phyloP scores from a whole-genome alignment of 1,140 invertebrate genomes.

The Pantala flavescens region DNA sequence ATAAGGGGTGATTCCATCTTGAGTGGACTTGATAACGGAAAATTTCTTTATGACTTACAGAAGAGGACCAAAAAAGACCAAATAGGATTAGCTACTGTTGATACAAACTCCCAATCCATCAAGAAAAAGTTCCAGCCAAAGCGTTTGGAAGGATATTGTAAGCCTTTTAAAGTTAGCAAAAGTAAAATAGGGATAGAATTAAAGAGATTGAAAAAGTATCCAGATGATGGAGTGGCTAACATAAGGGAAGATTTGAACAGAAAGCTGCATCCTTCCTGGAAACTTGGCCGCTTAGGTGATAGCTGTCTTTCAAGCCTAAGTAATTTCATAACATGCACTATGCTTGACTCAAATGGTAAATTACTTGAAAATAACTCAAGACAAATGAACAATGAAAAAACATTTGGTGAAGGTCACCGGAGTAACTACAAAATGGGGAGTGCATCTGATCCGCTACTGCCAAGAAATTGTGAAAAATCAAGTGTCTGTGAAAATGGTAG shows the following conservation, averaged over 20 bases:
- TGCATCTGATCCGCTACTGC: no score
- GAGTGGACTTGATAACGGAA: no score
- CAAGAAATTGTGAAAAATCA: no score
- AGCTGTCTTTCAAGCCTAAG: background rate
- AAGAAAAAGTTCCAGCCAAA: background rate
- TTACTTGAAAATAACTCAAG: no score
- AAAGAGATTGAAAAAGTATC: background rate
- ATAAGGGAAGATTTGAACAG: background rate
- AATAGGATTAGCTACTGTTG: background rate
- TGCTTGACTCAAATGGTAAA: no score
- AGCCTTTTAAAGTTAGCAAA: background rate
- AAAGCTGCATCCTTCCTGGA: background rate
- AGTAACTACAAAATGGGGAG: no score
- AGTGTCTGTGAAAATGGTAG: background rate
- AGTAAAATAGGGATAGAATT: background rate
- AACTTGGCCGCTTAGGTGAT: background rate
- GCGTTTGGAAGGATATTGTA: constrained; percentile 1
- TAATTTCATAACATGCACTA: background rate
- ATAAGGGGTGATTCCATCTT: no score
- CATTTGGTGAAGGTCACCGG: no score
- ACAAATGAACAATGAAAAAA: no score
- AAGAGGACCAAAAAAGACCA: background rate
- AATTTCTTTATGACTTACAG: no score
- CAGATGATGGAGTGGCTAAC: background rate
- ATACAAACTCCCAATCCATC: background rate